These are phyloP conservation scores for Coregonus sp. DNA, from an alignment of 2,797 vertebrate species.

Conservation along the genomic window DNA sequence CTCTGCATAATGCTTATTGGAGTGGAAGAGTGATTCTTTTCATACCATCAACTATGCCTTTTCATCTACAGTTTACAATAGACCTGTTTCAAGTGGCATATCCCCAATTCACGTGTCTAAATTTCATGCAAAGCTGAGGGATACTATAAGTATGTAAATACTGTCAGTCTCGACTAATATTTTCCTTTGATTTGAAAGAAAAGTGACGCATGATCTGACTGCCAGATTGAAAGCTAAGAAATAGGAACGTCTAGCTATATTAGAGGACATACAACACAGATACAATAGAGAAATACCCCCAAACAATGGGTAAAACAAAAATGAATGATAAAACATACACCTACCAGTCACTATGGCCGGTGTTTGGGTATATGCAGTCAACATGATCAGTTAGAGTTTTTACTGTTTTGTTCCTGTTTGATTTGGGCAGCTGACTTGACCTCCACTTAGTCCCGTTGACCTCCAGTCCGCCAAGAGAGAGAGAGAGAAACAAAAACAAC, in stretches of 20 bases:
- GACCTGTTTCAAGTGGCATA: background rate
- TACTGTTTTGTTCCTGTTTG: conserved; percentile 44
- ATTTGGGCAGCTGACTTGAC: conserved; percentile 61
- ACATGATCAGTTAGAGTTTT: conserved; percentile 57
- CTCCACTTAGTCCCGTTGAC: conserved; percentile 58
- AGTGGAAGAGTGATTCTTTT: background rate
- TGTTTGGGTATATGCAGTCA: conserved; percentile 66
- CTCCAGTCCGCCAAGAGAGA: conserved; percentile 38
- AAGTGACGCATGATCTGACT: background rate
- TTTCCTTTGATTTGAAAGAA: background rate
- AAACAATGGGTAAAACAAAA: conserved; percentile 44
- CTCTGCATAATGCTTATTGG: background rate
- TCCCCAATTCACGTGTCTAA: background rate
- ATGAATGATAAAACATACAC: conserved; percentile 52
- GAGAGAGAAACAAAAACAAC: conserved; percentile 33
- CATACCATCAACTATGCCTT: background rate
- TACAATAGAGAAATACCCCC: conserved; percentile 29
- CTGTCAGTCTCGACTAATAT: background rate
- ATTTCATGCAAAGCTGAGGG: background rate
- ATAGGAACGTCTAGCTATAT: conserved; percentile 3
- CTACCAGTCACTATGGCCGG: conserved; percentile 65
- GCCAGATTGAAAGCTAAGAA: background rate
- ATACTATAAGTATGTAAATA: background rate
- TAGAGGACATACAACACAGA: conserved; percentile 21
- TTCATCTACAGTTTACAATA: background rate